Evolutionary conservation across 2,113 vertebrate genomes (phyloP), one percentile per base, ranked within the genome.

Genomic region (Taxidea taxus): DNA sequence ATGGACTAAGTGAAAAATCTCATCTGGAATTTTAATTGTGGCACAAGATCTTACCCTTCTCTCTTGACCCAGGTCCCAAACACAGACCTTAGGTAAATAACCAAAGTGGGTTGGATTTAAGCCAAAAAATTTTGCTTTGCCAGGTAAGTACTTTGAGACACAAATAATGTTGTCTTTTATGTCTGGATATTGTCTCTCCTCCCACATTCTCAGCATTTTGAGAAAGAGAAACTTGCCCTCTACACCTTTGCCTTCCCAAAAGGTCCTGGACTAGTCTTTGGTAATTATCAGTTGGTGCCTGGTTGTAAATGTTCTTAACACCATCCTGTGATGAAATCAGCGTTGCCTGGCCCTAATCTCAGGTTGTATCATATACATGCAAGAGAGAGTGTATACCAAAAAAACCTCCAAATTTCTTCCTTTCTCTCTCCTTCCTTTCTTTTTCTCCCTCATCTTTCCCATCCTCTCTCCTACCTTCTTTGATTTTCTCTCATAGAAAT

Each of bases 81-180:
- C 20, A 39, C 15, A 86, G 70, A 72, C 15, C 66, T 96, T 95
- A 96, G 29, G 7, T 74, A 92, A 96, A 88, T 95, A 88, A 86
- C 31, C 51, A 62, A 96, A 95, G 80, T 70, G 70, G 60, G 42
- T 37, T 78, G 64, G 37, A 78, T 47, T 7, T 42, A 87, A 92
- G n/a, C 42, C 81, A 72, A 87, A 91, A 27, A 4, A 6, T 66
- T 80, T 80, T 54, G 20, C 72, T 95, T 88, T 92, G 18, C 68
- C 29, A 77, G 39, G 8, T 77, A 77, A 81, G 34, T 88, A 80
- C 87, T 95, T 93, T 90, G 29, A 90, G 94, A 49, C 51, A 70
- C 31, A 39, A 80, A 90, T 16, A 58, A 18, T 70, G 27, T 64
- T 85, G 31, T 94, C 60, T 81, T 89, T 86, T 34, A 74, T 70